Conservation (phyloP, 2,113 vertebrate genomes). For the Nestor notabilis region DNA sequence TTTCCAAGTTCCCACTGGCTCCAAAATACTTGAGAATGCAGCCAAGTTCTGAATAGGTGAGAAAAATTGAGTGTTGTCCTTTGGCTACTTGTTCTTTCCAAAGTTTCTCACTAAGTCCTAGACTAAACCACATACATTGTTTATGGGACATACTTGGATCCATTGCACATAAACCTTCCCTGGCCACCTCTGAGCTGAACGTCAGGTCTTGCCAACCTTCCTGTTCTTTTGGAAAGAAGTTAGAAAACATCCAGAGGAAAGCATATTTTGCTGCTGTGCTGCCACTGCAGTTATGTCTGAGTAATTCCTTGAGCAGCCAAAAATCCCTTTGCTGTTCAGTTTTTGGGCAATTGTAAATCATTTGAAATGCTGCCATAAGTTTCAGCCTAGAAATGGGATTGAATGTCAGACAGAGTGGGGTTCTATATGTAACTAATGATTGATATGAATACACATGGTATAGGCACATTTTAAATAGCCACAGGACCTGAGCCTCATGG, state of each 20-base stretch:
- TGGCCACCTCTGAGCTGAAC: background rate
- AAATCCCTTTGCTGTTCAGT: background rate
- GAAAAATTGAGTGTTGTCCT: background rate
- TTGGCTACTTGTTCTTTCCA: background rate
- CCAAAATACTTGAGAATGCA: background rate
- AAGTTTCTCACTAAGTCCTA: background rate
- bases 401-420: background rate
- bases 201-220: background rate
- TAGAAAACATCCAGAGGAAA: background rate
- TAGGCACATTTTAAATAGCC: background rate
- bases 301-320: background rate
- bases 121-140: background rate
- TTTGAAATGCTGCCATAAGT: background rate
- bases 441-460: background rate
- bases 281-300: background rate
- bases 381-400: background rate
- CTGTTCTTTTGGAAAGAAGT: background rate
- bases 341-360: background rate
- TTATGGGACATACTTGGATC: rapidly evolving
- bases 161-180: background rate
- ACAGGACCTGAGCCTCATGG: background rate
- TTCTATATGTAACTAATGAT: background rate
- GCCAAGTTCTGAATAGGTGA: background rate
- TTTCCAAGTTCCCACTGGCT: background rate
- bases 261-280: background rate